Percentiles rank a stretch among this genome's conserved stretches.
Evolutionary conservation across 2,888 invertebrate genomes (phyloP).

Genomic region (Luperina nickerlii): DNA sequence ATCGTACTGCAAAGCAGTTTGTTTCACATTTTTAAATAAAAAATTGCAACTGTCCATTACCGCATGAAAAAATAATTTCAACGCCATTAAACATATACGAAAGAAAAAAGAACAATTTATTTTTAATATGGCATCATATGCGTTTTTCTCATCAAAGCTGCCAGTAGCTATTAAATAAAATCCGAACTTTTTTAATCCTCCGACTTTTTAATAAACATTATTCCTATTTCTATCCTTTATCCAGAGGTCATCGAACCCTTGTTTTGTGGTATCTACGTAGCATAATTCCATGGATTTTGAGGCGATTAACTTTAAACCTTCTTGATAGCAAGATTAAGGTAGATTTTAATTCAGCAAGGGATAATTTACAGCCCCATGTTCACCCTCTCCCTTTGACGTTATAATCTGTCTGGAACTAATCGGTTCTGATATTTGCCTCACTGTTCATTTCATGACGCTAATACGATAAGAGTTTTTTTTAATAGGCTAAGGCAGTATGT

Average conservation of each 20-base stretch:
- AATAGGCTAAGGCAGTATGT: background rate
- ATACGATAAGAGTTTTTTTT: constrained; percentile 65
- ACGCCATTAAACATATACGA: background rate
- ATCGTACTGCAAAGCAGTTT: background rate
- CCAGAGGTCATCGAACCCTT: constrained; percentile 60
- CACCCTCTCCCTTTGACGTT: constrained; percentile 80
- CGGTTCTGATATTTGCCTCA: constrained; percentile 78
- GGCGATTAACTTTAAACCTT: constrained; percentile 21
- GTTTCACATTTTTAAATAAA: background rate
- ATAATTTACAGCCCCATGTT: constrained; percentile 67
- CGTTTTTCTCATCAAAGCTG: constrained; percentile 16
- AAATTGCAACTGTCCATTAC: background rate
- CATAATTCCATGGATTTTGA: background rate
- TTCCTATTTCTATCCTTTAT: constrained; percentile 39
- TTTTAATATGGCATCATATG: constrained; percentile 12
- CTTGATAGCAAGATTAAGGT: constrained; percentile 28
- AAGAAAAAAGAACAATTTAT: constrained; percentile 11
- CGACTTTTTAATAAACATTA: constrained; percentile 23
- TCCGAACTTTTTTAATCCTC: constrained; percentile 27
- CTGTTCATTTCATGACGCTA: constrained; percentile 63
- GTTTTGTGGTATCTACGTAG: constrained; percentile 51
- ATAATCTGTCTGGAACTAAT: constrained; percentile 85
- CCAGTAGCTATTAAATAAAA: constrained; percentile 21
- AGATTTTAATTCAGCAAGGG: constrained; percentile 38
- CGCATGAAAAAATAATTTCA: background rate